These are phyloP conservation scores for Leiothrix lutea DNA, from an alignment of 2,113 vertebrate genomes.

Conservation along the genomic window DNA sequence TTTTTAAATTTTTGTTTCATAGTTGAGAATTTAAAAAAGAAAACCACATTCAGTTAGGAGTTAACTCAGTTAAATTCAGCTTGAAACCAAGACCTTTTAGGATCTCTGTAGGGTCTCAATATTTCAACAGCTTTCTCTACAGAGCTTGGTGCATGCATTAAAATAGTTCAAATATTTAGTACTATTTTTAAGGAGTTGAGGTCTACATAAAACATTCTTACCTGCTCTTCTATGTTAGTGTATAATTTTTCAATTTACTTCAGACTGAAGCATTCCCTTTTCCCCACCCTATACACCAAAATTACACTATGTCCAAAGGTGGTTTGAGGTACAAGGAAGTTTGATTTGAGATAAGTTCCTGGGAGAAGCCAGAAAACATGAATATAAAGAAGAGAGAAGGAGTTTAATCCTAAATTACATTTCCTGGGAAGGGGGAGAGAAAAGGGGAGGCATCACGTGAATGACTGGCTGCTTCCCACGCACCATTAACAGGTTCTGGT, in stretches of 20 bases:
- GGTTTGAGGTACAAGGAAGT: not conserved
- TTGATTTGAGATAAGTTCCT: not conserved
- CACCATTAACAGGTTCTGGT: not conserved
- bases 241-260: not conserved
- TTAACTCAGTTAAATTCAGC: not conserved
- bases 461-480: not conserved
- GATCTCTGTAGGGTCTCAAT: not conserved
- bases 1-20: not conserved
- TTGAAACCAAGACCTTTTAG: not conserved
- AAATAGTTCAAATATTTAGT: not conserved
- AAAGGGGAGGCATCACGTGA: not conserved
- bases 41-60: not conserved
- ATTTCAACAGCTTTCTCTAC: not conserved
- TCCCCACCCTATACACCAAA: not conserved
- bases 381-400: not conserved
- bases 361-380: not conserved
- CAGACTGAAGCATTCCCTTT: not conserved
- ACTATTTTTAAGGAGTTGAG: not conserved
- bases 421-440: not conserved
- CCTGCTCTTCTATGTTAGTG: accelerated
- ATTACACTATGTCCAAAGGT: not conserved
- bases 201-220: not conserved
- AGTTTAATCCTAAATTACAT: not conserved
- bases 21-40: not conserved
- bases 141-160: not conserved